Base-by-base conservation (phyloP, 2,888 invertebrate species). In the Matsumyia berberina region DNA sequence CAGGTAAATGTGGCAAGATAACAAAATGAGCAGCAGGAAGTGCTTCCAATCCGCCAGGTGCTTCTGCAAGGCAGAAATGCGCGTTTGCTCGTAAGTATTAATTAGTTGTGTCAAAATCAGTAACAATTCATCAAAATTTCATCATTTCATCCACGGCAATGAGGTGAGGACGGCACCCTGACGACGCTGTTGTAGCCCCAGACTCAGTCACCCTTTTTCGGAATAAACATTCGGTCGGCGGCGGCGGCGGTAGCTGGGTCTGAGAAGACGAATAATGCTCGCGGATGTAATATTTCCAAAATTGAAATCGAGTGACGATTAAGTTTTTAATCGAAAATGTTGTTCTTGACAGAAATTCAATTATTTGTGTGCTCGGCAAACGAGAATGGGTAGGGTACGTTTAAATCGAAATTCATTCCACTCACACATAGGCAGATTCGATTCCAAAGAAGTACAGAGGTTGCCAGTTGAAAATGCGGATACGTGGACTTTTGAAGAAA, bases 71-170 rank as follows among this genome's bases (percentile, higher is more conserved):
- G 17, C 7, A 8, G 5, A 19, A 19, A 24, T 24, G 24, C 46
- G 42, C 74, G 55, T 70, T 51, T 64, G 7, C 70, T 57, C 60
- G 66, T 35, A 72, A 72, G 79, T 66, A 80, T 70, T 86, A 86
- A 86, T 86, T 86, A 86, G 81, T 86, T 86, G 76, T 86, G 86
- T 86, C 81, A 86, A 86, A 86, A 81, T 86, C 86, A 86, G 86
- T 67, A 81, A 72, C 72, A 86, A 86, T 81, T 86, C 86, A 76
- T 86, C 85, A 86, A 81, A 81, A 60, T 76, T 72, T 81, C 70
- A 85, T 79, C 79, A 72, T 57, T 49, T 53, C 51, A 76, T 58
- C 57, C 35, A 31, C 31, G 74, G 46, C 29, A 66, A 17, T 17
- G 39, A 44, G 44, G 37, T 5, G 58, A n/a, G 5, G 31, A 11